phyloP scores from a whole-genome alignment of 1,140 invertebrate species.

The Coboldia fuscipes region DNA sequence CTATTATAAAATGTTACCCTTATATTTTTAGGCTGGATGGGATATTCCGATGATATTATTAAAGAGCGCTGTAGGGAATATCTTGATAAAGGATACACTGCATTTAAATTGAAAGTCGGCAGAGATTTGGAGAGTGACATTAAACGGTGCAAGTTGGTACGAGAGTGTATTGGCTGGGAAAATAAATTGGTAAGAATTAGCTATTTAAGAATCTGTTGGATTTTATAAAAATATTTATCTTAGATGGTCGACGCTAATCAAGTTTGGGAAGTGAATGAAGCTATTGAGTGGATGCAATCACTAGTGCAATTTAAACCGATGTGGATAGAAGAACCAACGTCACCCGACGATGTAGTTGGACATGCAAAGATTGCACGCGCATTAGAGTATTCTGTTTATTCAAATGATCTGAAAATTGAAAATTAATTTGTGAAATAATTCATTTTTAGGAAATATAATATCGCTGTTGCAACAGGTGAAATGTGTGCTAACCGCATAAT shows the following conservation, averaged over 20 bases:
- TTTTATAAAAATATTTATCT: conserved; percentile 3
- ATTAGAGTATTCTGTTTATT: conserved; percentile 29
- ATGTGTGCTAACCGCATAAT: conserved; percentile 79
- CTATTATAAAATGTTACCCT: not conserved
- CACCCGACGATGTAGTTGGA: conserved; percentile 73
- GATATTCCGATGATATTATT: conserved; percentile 49
- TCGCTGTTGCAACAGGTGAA: conserved; percentile 78
- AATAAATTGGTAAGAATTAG: conserved; percentile 36
- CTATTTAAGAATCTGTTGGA: not conserved
- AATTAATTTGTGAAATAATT: no score
- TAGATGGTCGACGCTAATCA: conserved; percentile 87
- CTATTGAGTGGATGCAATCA: conserved; percentile 68
- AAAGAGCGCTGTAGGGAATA: conserved; percentile 46
- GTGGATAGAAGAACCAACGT: conserved; percentile 90
- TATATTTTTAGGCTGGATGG: conserved; percentile 53
- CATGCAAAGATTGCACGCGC: conserved; percentile 47
- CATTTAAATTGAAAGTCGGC: conserved; percentile 85
- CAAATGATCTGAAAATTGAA: no score
- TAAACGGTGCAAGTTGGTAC: conserved; percentile 40
- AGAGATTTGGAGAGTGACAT: conserved; percentile 55
- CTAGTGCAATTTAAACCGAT: conserved; percentile 47
- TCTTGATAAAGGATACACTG: conserved; percentile 47
- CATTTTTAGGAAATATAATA: conserved; percentile 37
- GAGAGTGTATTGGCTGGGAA: conserved; percentile 54
- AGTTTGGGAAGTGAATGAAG: conserved; percentile 66